Conservation (phyloP, 2,888 invertebrate genomes). For the Dryobotodes eremita region DNA sequence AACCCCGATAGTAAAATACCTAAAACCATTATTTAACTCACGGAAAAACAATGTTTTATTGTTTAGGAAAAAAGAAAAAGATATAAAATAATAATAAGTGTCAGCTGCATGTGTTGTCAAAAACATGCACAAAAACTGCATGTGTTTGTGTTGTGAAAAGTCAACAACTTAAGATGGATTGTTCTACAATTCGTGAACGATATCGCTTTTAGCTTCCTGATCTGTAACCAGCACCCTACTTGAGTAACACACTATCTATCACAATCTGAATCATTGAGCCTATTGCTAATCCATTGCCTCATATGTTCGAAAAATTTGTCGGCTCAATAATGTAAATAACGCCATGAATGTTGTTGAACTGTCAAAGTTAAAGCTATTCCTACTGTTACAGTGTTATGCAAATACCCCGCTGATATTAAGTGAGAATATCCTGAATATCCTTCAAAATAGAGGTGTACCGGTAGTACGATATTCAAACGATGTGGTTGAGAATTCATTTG, state of each 20-base stretch:
- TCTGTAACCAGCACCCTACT: not conserved
- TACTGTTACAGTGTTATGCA: no score
- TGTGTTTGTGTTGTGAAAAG: no score
- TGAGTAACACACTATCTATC: no score
- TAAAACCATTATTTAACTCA: slow-evolving; percentile 13
- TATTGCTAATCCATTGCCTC: no score
- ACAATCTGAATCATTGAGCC: no score
- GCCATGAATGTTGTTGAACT: no score
- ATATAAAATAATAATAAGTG: slow-evolving; percentile 10
- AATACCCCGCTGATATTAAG: not conserved
- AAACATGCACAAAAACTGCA: no score
- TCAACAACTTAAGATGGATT: not conserved
- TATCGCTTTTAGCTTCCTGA: not conserved
- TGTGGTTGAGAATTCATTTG: slow-evolving; percentile 19
- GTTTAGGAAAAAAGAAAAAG: not conserved
- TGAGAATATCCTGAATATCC: not conserved
- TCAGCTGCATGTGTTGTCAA: slow-evolving; percentile 7
- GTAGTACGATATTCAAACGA: slow-evolving; percentile 1
- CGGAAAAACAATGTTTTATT: slow-evolving; percentile 5
- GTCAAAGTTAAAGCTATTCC: no score
- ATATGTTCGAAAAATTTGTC: no score
- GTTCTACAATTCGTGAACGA: not conserved
- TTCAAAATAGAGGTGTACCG: not conserved
- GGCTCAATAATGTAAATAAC: no score
- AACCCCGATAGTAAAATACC: slow-evolving; percentile 4